A percentile compares a stretch with the other conserved stretches of the same genome.
Conservation (phyloP, 2,888 invertebrate genomes). For the Cenopis cana region DNA sequence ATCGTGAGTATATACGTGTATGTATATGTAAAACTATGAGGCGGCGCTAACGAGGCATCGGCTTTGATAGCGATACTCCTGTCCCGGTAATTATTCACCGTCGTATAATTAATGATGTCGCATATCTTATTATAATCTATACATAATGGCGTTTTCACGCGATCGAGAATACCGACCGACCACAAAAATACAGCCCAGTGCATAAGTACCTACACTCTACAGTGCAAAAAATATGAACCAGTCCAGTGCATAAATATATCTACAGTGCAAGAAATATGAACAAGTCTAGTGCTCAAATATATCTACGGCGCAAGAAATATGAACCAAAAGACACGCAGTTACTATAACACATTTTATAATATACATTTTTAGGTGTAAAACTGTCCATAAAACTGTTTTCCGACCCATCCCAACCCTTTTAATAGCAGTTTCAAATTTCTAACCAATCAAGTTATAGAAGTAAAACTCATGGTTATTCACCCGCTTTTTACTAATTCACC, state of each 20-base stretch:
- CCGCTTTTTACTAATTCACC: no score
- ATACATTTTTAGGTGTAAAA: background rate
- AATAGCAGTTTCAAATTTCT: conserved; percentile 55
- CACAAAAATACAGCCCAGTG: background rate
- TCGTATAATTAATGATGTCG: conserved; percentile 26
- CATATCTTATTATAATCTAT: conserved; percentile 25
- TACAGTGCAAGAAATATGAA: no score
- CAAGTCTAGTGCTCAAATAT: no score
- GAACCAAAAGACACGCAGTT: background rate
- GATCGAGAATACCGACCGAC: conserved; percentile 4
- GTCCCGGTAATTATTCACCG: conserved; percentile 36
- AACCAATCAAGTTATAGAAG: conserved; percentile 57
- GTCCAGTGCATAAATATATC: no score
- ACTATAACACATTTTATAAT: background rate
- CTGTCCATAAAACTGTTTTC: conserved; percentile 26
- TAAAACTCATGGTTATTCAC: conserved; percentile 51
- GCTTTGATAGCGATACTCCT: conserved; percentile 55
- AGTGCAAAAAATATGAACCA: no score
- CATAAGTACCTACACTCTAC: no score
- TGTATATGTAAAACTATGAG: conserved; percentile 18
- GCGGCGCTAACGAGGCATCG: conserved; percentile 48
- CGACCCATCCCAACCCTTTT: conserved; percentile 37
- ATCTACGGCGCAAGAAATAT: background rate
- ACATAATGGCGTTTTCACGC: conserved; percentile 3
- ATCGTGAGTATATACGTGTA: conserved; percentile 19